Conservation (phyloP, 2,113 vertebrate genomes). For the Chaetops frenatus region DNA sequence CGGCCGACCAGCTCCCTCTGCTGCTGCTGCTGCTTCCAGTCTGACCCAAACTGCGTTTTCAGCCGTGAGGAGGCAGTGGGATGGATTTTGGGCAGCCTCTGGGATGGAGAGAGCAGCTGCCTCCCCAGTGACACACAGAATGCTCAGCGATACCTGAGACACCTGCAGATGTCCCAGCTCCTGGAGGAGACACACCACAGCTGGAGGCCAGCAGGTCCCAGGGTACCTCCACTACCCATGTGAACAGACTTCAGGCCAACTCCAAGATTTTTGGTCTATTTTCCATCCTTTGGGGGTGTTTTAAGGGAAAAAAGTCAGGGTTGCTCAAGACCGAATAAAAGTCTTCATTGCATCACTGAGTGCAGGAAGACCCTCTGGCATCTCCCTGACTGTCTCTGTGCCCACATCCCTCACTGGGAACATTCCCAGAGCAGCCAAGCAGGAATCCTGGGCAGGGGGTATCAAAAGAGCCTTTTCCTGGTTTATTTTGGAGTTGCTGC, state of each 20-base stretch:
- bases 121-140: not conserved
- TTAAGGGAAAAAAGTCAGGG: not conserved
- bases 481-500: not conserved
- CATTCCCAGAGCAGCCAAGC: not conserved
- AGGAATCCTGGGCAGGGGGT: not conserved
- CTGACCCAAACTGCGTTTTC: not conserved
- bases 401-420: not conserved
- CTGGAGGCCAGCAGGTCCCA: not conserved
- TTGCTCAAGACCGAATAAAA: not conserved
- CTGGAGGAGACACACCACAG: not conserved
- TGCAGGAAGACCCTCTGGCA: not conserved
- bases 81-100: not conserved
- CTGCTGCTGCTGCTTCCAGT: slow-evolving; percentile 13
- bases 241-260: not conserved
- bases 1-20: slow-evolving; percentile 41
- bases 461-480: not conserved
- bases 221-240: not conserved
- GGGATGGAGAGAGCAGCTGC: not conserved
- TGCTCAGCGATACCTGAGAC: not conserved
- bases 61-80: not conserved
- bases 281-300: not conserved
- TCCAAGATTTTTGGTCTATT: not conserved
- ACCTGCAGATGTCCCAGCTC: not conserved
- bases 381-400: not conserved
- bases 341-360: not conserved